Base-by-base conservation (phyloP, 2,888 invertebrate species). In the Cryptophagus acutangulus region DNA sequence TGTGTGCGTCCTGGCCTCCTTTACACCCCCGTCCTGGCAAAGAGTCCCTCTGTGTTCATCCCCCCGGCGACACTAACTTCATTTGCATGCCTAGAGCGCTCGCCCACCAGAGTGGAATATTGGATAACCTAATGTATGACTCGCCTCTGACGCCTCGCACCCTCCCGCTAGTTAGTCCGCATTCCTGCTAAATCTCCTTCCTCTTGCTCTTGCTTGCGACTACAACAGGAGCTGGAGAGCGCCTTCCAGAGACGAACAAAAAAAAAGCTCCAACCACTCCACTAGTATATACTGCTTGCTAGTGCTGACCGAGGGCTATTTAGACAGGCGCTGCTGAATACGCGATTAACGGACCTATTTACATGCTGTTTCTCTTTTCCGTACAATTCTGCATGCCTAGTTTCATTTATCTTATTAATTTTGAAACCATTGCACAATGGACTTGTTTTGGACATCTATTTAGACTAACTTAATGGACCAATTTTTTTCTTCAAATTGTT, bases 41-140 rank as follows among this genome's bases (percentile, higher is more conserved):
- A 54, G 52, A 54, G 52, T 45, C 46, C 45, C 43, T 51, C 46
- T 47, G 51, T 52, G 49, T 56, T 49, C 53, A 51, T 52, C 51
- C 52, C 49, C 55, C 54, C 60, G 53, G 53, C 62, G 64, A 65
- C 66, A 63, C 63, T 67, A 67, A 69, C 70, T 70, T 70, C 69
- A 70, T 69, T 70, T 70, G 69, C 69, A 70, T 69, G 70, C 70
- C 67, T 64, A 62, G 64, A 65, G 67, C 68, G 63, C 63, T 67
- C 64, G 64, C 65, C 62, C 58, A 55, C 58, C 63, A 65, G 66
- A 67, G 67, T 66, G 68, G 69, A 69, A 69, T 68, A 69, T 52
- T 65, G 65, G 65, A 66, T 66, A 68, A 65, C 66, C 65, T 67
- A 67, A 67, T 66, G 68, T 66, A 66, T 64, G 63, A 62, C 62